Conservation (phyloP, 2,888 invertebrate species). For the Beris morrisii region DNA sequence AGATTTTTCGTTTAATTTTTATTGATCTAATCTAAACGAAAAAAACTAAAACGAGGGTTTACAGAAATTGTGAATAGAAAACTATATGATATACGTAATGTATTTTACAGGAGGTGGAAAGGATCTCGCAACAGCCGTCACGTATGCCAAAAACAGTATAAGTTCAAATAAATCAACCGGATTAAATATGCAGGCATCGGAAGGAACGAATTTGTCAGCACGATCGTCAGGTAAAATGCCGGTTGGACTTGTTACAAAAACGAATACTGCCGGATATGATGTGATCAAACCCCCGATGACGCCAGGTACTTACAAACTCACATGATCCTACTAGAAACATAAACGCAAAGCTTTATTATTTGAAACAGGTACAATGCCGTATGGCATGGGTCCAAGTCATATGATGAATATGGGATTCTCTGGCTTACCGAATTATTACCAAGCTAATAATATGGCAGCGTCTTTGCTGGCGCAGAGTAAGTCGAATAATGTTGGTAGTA, state of each 20-base stretch:
- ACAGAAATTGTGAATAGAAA: too few relatives aligned
- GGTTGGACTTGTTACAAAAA: constrained; percentile 58
- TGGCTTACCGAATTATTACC: constrained; percentile 56
- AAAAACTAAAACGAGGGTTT: too few relatives aligned
- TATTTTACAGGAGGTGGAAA: constrained; percentile 75
- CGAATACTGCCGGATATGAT: constrained; percentile 57
- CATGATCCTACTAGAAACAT: not conserved
- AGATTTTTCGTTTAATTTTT: too few relatives aligned
- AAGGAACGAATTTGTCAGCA: constrained; percentile 40
- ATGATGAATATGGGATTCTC: constrained; percentile 57
- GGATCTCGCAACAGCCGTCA: constrained; percentile 79
- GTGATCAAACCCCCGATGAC: constrained; percentile 55
- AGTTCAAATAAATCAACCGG: constrained; percentile 45
- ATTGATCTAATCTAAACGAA: too few relatives aligned
- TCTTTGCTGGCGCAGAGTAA: constrained; percentile 85
- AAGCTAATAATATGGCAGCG: constrained; percentile 61
- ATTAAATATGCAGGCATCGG: constrained; percentile 37
- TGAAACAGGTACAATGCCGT: constrained; percentile 34
- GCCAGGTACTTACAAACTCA: constrained; percentile 30
- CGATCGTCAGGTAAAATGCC: constrained; percentile 48
- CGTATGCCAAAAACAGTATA: constrained; percentile 61
- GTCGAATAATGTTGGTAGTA: constrained; percentile 52
- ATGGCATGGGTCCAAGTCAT: constrained; percentile 45
- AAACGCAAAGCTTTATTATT: not conserved
- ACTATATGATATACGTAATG: too few relatives aligned